Conservation (phyloP, 2,888 invertebrate species). For the Eristalis intricaria region DNA sequence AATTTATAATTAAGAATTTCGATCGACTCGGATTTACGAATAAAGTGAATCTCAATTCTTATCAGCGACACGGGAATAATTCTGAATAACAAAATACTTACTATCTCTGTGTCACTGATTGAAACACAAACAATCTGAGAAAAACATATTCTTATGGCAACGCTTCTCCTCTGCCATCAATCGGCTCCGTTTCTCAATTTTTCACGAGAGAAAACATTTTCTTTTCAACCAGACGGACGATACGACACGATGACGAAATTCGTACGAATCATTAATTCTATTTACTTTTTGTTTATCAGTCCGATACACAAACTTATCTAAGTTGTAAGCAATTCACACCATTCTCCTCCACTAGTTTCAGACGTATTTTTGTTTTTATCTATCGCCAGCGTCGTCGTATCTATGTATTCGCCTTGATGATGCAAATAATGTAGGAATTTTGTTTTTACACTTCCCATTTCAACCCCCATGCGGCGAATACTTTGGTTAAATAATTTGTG, state of each 20-base stretch:
- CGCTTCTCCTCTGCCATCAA: not conserved
- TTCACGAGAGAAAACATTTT: not conserved
- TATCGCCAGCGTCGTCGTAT: not conserved
- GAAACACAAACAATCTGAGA: not conserved
- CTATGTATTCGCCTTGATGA: not conserved
- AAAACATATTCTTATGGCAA: not conserved
- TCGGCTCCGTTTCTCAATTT: not conserved
- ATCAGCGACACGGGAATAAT: too few species aligned
- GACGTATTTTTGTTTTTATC: not conserved
- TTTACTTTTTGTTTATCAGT: not conserved
- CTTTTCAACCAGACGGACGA: not conserved
- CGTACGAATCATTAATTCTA: not conserved
- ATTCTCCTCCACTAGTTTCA: not conserved
- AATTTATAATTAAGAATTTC: too few species aligned
- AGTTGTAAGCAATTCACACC: not conserved
- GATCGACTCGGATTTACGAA: too few species aligned
- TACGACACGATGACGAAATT: not conserved
- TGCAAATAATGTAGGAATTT: slow-evolving; percentile 11
- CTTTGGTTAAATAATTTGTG: slow-evolving; percentile 14
- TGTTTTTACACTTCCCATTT: not conserved
- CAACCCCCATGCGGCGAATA: not conserved
- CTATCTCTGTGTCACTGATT: not conserved
- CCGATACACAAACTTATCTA: not conserved
- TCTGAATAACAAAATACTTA: too few species aligned
- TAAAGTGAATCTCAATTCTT: too few species aligned